A percentile compares a stretch with the other conserved stretches of the same genome.
Conservation (phyloP, 2,888 invertebrate species). For the Pollenia amentaria region DNA sequence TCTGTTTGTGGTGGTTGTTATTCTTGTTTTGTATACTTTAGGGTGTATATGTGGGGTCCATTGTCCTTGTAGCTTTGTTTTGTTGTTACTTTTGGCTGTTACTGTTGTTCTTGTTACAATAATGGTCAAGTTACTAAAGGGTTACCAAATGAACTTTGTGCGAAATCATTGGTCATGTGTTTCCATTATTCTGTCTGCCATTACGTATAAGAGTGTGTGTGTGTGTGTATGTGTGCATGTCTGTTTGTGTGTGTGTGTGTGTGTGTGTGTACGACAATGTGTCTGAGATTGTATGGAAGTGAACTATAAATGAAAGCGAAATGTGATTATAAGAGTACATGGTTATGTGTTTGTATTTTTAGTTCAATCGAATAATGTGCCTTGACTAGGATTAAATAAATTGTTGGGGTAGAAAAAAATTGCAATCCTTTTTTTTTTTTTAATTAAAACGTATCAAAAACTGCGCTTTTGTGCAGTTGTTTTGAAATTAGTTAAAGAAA, state of each 20-base stretch:
- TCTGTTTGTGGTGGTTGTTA: constrained; percentile 15
- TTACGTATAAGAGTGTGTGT: background rate
- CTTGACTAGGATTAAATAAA: constrained; percentile 26
- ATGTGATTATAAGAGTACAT: constrained; percentile 68
- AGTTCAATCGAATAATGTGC: constrained; percentile 55
- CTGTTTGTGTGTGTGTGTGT: background rate
- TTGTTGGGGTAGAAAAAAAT: constrained; percentile 21
- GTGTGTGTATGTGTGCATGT: background rate
- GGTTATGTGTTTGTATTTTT: constrained; percentile 61
- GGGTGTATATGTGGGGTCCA: background rate
- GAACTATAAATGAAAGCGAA: constrained; percentile 71
- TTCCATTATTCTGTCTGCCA: background rate
- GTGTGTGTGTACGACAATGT: background rate
- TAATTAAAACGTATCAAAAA: background rate
- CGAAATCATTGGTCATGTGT: constrained; percentile 49
- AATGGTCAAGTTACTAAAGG: constrained; percentile 58
- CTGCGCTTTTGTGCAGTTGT: background rate
- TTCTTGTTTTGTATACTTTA: constrained; percentile 1
- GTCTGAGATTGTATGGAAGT: constrained; percentile 35
- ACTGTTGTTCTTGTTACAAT: constrained; percentile 30
- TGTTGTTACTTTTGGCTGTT: background rate
- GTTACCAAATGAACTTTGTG: constrained; percentile 60
- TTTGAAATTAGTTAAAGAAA: background rate
- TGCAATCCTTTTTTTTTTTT: background rate
- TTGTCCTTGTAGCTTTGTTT: background rate